Base-by-base conservation (phyloP, 2,113 vertebrate genomes). In the Acanthochromis polyacanthus region DNA sequence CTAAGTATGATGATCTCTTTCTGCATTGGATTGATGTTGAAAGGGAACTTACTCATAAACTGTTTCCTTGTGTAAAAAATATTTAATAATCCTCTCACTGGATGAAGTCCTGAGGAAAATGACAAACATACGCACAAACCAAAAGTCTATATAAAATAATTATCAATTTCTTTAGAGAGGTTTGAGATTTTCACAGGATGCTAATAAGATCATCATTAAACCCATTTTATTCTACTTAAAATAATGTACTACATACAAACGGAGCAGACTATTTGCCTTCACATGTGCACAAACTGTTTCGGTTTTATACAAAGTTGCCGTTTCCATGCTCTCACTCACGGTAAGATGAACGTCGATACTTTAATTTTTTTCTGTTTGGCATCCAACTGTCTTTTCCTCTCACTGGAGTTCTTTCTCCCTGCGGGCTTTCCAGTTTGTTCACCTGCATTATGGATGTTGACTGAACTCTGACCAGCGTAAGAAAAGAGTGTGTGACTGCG, bases 371-470 rank as follows among this genome's bases (percentile, higher is more conserved):
- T 52, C 10, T 45, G 36, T 36, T 30, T 36, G 14, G 20, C 8
- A 61, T 75, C 30, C 48, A n/a, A 3, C 19, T 12, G 10, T 69
- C n/a, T 72, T 59, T 19, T 17, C 23, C 23, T 56, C 66, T 22
- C 45, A 4, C n/a, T 77, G 38, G 50, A 73, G 32, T 66, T 68
- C 10, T 30, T 53, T 46, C 32, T 36, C 14, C 40, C 32, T 8
- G 14, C 40, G 36, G 48, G 19, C 46, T 73, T 61, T 40, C 22
- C n/a, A 16, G 17, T 52, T 81, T 72, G 19, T 52, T 30, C 45
- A 58, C 58, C 72, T 85, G 1, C 43, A 17, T 71, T 81, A 32
- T 64, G 45, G 77, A 80, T 45, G 50, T 43, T 60, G 45, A 80
- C 32, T 78, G 38, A 58, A 75, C 40, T 79, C 55, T 53, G 45